Evolutionary conservation across 2,888 invertebrate species (phyloP), one percentile per base, ranked within the genome.

Genomic region (Digitonthophagus gazella): DNA sequence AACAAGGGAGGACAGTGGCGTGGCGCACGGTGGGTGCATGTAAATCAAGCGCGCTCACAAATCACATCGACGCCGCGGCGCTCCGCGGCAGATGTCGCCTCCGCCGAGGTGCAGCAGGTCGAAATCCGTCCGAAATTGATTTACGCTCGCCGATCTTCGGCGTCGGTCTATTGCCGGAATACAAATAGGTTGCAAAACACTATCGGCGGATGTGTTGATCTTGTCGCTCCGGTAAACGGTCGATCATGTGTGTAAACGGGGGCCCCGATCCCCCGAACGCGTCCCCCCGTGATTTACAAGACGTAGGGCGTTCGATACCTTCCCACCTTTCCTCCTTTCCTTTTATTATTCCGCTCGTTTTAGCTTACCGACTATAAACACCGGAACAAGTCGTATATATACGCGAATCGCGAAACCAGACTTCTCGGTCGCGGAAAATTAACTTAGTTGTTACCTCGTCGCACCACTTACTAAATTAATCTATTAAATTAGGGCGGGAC

Each of bases 391-490:
- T 44, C n/a, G n/a, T n/a, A n/a, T n/a, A n/a, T 44, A 6, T 44
- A 44, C 28, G 28, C 6, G 11, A 44, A 44, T 44, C 28, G 28
- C 28, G 28, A 44, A 44, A 44, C 28, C 28, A 44, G 28, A 44
- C 28, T 16, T 73, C 75, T 75, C 70, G 73, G 74, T 76, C 73
- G 73, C 73, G 76, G 78, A 79, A 81, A 81, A 82, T 82, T 82
- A 82, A 80, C 80, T 79, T 76, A 76, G 79, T 81, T 79, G 82
- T 81, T 81, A 81, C 80, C 81, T 81, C 80, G 79, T 79, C 80
- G 79, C 79, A 79, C 79, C 80, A 80, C 80, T 81, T 81, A 81
- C 80, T 81, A 80, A 81, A 81, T 82, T 81, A 82, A 82, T 81
- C 80, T 81, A 82, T 81, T 82, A 82, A 81, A 82, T 82, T 82